Conservation (phyloP, 2,888 invertebrate species). For the Spatulosminthurus flaviceps region DNA sequence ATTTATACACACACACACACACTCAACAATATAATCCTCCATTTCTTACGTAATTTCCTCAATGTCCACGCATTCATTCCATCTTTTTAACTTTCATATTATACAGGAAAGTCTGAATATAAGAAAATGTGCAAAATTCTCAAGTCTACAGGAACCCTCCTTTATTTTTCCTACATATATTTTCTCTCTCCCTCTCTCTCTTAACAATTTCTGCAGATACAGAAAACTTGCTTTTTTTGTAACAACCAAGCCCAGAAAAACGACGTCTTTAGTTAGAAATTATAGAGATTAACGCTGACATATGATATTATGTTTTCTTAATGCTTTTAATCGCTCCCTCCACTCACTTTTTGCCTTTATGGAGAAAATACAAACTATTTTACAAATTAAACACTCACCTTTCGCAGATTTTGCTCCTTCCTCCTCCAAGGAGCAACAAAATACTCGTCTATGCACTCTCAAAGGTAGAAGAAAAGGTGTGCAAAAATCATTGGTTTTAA, state of each 20-base stretch:
- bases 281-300: conserved; percentile 38
- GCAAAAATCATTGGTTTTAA: neutral
- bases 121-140: conserved; percentile 6
- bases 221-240: neutral
- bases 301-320: conserved; percentile 27
- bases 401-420: neutral
- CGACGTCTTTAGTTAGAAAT: conserved; percentile 33
- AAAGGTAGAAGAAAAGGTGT: too few species aligned
- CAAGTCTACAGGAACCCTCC: neutral
- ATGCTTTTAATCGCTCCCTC: conserved; percentile 15
- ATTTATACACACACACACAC: too few species aligned
- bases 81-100: too few species aligned
- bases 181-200: neutral
- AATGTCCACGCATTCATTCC: neutral
- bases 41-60: conserved; percentile 45
- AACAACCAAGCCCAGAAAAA: conserved; percentile 42
- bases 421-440: too few species aligned
- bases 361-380: neutral
- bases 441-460: too few species aligned
- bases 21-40: conserved; percentile 6
- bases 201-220: neutral
- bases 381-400: neutral
- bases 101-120: too few species aligned
- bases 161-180: too few species aligned
- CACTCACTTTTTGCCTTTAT: neutral